Conservation (phyloP, 2,888 invertebrate species). For the Ptychoptera contaminata region DNA sequence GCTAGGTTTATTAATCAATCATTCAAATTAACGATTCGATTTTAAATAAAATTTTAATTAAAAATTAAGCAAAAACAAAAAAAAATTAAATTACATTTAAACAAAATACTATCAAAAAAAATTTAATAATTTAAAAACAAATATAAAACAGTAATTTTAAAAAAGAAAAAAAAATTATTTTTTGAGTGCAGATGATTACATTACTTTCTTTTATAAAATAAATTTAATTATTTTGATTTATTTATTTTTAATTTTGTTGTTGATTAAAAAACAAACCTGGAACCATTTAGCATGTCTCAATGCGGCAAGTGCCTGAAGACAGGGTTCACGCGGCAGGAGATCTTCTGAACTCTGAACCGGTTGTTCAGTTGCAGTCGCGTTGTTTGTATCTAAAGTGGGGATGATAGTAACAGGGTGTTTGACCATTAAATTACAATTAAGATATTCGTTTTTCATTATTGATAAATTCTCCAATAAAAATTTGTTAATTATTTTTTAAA, state of each 20-base stretch:
- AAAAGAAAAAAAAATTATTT: slow-evolving; percentile 7
- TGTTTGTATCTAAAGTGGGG: slow-evolving; percentile 39
- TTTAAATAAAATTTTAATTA: slow-evolving; percentile 25
- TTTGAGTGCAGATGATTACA: slow-evolving; percentile 9
- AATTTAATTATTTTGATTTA: slow-evolving; percentile 27
- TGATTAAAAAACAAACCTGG: slow-evolving; percentile 57
- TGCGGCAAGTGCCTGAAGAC: slow-evolving; percentile 99
- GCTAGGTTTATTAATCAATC: slow-evolving; percentile 12
- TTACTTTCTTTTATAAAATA: slow-evolving; percentile 10
- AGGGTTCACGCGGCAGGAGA: slow-evolving; percentile 97
- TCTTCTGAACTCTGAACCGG: slow-evolving; percentile 44
- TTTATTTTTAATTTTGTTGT: slow-evolving; percentile 5
- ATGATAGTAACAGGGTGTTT: slow-evolving; percentile 53
- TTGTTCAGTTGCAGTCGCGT: slow-evolving; percentile 55
- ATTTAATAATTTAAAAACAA: no score
- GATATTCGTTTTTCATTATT: slow-evolving; percentile 5
- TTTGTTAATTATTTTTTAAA: not conserved
- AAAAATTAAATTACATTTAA: no score
- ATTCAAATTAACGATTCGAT: slow-evolving; percentile 16
- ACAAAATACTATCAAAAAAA: no score
- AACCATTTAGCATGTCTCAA: slow-evolving; percentile 99
- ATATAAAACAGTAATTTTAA: slow-evolving; percentile 13
- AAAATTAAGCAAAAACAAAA: slow-evolving; percentile 7
- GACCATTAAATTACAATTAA: slow-evolving; percentile 36
- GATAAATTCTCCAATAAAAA: slow-evolving; percentile 11